Evolutionary conservation across 2,888 invertebrate genomes (phyloP).

Genomic region (Strigamia maritima): DNA sequence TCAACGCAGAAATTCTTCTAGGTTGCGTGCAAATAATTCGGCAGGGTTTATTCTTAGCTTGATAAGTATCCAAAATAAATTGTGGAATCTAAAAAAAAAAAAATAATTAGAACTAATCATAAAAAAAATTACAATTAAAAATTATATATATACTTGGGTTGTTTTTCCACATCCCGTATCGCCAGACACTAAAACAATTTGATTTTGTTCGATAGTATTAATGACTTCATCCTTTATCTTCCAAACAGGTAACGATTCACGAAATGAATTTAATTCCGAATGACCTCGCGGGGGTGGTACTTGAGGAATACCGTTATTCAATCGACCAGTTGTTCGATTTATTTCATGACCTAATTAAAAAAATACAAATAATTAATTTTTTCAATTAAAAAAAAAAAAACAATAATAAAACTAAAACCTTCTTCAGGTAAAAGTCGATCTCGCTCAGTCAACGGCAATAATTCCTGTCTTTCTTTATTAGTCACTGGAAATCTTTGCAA

Average conservation of each 20-base stretch:
- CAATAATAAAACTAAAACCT: constrained; percentile 52
- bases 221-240: constrained; percentile 65
- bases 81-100: constrained; percentile 73
- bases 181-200: constrained; percentile 61
- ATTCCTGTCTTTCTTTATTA: constrained; percentile 66
- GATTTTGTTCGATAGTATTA: constrained; percentile 63
- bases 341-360: constrained; percentile 47
- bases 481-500: constrained; percentile 67
- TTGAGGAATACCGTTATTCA: constrained; percentile 68
- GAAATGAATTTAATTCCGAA: constrained; percentile 49
- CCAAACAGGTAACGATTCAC: constrained; percentile 69
- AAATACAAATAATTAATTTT: background rate
- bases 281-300: constrained; percentile 56
- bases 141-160: constrained; percentile 65
- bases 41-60: constrained; percentile 62
- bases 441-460: constrained; percentile 66
- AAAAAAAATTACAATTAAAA: constrained; percentile 23
- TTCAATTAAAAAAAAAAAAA: too few relatives aligned
- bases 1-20: constrained; percentile 81
- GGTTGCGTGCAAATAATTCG: constrained; percentile 93
- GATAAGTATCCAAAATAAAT: constrained; percentile 75
- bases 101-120: background rate
- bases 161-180: constrained; percentile 94
- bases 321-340: constrained; percentile 62
- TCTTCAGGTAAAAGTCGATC: constrained; percentile 60